phyloP scores from a whole-genome alignment of 2,888 invertebrate genomes.

The Dicranocentrus wangi region DNA sequence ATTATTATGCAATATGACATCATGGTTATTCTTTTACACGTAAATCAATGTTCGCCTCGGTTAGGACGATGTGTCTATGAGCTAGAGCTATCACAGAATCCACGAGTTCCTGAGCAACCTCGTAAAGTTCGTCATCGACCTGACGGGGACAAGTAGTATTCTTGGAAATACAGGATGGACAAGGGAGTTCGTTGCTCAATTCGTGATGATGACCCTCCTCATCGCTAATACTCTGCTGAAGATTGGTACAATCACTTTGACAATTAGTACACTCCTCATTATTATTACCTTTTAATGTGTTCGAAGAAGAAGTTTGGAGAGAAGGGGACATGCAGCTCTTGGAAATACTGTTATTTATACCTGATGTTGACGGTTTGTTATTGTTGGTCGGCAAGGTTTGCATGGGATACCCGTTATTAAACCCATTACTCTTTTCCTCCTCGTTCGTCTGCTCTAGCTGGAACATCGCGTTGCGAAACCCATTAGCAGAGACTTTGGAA shows the following conservation, averaged over 20 bases:
- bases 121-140: neutral
- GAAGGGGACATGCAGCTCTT: neutral
- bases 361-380: neutral
- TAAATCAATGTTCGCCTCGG: neutral
- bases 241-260: neutral
- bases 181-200: neutral
- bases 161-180: neutral
- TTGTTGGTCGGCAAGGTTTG: neutral
- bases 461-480: constrained; percentile 56
- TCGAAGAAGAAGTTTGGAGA: too few relatives aligned
- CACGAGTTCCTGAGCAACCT: constrained; percentile 52
- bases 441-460: constrained; percentile 10
- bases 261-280: neutral
- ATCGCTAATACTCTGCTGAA: neutral
- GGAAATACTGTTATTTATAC: neutral
- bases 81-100: constrained; percentile 53
- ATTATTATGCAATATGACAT: too few relatives aligned
- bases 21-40: neutral
- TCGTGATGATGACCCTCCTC: neutral
- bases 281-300: neutral
- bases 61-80: neutral
- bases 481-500: constrained; percentile 65
- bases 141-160: neutral
- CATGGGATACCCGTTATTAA: neutral
- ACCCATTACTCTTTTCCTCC: neutral